Conservation (phyloP, 1,140 invertebrate species). For the Drosophila pectinifera region DNA sequence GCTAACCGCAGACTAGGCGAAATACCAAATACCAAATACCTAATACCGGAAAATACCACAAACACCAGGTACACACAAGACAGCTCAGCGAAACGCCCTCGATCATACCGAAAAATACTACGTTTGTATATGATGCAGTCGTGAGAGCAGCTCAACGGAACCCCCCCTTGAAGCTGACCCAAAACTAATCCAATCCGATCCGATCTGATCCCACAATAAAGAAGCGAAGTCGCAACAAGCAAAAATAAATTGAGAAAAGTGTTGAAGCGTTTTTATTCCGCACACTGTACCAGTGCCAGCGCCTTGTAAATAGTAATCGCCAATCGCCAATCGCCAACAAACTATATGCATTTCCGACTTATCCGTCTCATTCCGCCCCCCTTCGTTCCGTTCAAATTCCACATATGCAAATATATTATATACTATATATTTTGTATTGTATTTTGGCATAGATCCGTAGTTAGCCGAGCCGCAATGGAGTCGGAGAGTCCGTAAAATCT, state of each 20-base stretch:
- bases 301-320: slow-evolving; percentile 36
- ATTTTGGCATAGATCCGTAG: slow-evolving; percentile 41
- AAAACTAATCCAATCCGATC: slow-evolving; percentile 27
- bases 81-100: slow-evolving; percentile 17
- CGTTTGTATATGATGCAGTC: slow-evolving; percentile 52
- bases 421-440: slow-evolving; percentile 48
- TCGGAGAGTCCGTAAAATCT: slow-evolving; percentile 19
- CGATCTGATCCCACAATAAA: slow-evolving; percentile 35
- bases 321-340: background rate
- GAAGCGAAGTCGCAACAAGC: slow-evolving; percentile 29
- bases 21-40: slow-evolving; percentile 21
- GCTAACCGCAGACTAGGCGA: slow-evolving; percentile 31
- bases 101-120: slow-evolving; percentile 21
- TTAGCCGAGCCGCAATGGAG: slow-evolving; percentile 25
- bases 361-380: slow-evolving; percentile 38
- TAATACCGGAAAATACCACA: slow-evolving; percentile 1
- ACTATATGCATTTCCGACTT: slow-evolving; percentile 17
- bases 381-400: slow-evolving; percentile 18
- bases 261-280: slow-evolving; percentile 49
- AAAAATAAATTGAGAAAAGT: slow-evolving; percentile 37
- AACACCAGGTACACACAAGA: background rate
- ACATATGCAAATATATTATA: slow-evolving; percentile 15
- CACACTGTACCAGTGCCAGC: slow-evolving; percentile 29
- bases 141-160: slow-evolving; percentile 20
- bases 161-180: slow-evolving; percentile 17